Base-by-base conservation (phyloP, 2,888 invertebrate species). In the Lycocerus yunnanus region DNA sequence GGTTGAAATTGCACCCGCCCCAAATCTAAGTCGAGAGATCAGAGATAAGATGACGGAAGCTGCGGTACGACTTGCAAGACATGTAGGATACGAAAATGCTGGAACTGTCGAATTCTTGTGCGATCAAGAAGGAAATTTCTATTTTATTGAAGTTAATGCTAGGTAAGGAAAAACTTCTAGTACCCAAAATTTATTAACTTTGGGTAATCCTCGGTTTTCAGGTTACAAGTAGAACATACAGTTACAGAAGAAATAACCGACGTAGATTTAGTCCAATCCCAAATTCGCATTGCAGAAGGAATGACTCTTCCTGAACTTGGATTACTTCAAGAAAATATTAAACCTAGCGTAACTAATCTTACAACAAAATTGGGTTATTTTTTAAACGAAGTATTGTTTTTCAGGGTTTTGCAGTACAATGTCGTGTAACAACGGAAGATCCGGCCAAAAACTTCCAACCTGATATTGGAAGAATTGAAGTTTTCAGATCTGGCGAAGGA, bases 231-330 rank as follows among this genome's bases (percentile, higher is more conserved):
- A 27, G 99, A 99, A 88, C 99, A 99, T 86, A 99, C 99, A 0
- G 97, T 99, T n/a, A 99, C 99, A 0, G 99, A 99, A 89, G 98
- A 99, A 88, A 96, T 99, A 66, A 99, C 99, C 0, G 99, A 98
- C 59, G 95, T 99, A 70, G 99, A 99, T 89, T 89, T 99, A 81
- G 99, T 99, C 0, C 98, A 99, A 86, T 95, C 98, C 0, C 99
- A 99, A 89, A 97, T 99, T 82, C 91, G 94, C 24, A 91, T 99
- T 5, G 97, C 98, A 0, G 99, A 99, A 86, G 99, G 99, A 0
- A 93, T 97, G 89, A 96, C 97, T 0, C 88, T 99, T 14, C 94
- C 95, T 0, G 98, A 99, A 85, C 86, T 99, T 78, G 96, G 96
- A 0, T 91, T 99, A 80, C 92, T 92, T 0, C 99, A 99, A 85